Percentiles rank a stretch among this genome's conserved stretches.
phyloP scores from a whole-genome alignment of 2,888 invertebrate genomes.

The Oscheius sp. region DNA sequence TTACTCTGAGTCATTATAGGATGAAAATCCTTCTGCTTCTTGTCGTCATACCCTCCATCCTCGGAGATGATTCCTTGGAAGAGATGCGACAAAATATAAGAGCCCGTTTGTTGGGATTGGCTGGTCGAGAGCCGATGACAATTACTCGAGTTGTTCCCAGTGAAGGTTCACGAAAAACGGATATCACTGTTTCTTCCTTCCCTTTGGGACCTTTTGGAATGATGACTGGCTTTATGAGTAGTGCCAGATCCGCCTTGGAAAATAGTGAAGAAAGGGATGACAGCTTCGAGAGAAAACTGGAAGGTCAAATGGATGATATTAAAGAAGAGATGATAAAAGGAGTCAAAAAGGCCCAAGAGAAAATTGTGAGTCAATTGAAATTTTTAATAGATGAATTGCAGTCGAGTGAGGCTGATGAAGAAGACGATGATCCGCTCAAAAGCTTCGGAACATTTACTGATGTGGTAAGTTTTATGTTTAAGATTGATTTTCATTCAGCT shows the following conservation, averaged over 20 bases:
- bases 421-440: not conserved
- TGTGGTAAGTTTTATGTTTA: not conserved
- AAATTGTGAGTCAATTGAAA: not conserved
- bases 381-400: not conserved
- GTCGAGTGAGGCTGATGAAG: not conserved
- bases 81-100: no score
- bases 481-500: not conserved
- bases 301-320: not conserved
- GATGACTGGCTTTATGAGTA: not conserved
- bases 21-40: not conserved
- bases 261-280: not conserved
- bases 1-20: not conserved
- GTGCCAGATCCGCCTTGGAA: not conserved
- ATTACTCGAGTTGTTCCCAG: not conserved
- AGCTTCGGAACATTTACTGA: not conserved
- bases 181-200: not conserved
- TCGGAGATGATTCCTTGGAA: not conserved
- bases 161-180: not conserved
- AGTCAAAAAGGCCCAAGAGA: no score
- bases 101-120: no score
- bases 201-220: not conserved
- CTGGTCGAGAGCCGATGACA: no score
- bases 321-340: no score
- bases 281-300: not conserved
- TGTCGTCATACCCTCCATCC: not conserved